phyloP scores from a whole-genome alignment of 2,113 vertebrate genomes.

The Odocoileus hemionus region DNA sequence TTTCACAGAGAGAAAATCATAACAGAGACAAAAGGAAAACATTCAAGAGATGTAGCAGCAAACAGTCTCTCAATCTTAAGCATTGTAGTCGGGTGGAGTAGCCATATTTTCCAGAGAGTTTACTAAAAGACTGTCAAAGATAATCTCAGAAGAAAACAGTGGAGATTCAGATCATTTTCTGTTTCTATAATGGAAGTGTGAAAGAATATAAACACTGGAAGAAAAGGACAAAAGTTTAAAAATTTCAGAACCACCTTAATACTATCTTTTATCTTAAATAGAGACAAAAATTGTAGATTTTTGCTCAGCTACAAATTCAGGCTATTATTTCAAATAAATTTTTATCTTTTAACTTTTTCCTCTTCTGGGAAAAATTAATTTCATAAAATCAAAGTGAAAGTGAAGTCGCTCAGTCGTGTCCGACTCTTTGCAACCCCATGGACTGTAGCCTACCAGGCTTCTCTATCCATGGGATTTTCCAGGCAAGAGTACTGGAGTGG shows the following conservation, averaged over 20 bases:
- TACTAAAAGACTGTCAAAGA: background rate
- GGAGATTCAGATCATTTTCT: background rate
- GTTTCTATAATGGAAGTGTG: background rate
- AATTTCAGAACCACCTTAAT: background rate
- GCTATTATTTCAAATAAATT: background rate
- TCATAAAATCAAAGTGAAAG: background rate
- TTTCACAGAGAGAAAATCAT: background rate
- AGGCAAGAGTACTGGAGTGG: too few relatives aligned
- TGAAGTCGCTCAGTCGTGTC: too few relatives aligned
- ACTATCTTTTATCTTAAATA: background rate
- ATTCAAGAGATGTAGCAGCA: background rate
- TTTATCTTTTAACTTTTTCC: background rate
- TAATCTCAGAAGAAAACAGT: conserved; percentile 7
- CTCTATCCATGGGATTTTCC: too few relatives aligned
- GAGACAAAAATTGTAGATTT: background rate
- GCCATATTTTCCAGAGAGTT: background rate
- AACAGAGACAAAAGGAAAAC: background rate
- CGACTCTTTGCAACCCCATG: too few relatives aligned
- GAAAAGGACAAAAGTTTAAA: background rate
- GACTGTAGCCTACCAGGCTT: too few relatives aligned
- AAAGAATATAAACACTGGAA: background rate
- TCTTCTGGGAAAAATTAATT: background rate
- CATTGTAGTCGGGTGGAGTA: background rate
- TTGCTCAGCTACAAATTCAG: conserved; percentile 9
- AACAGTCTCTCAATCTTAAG: background rate